Percentiles rank a stretch among this genome's conserved stretches.
phyloP scores from a whole-genome alignment of 1,140 invertebrate genomes.

The Atta colombica region DNA sequence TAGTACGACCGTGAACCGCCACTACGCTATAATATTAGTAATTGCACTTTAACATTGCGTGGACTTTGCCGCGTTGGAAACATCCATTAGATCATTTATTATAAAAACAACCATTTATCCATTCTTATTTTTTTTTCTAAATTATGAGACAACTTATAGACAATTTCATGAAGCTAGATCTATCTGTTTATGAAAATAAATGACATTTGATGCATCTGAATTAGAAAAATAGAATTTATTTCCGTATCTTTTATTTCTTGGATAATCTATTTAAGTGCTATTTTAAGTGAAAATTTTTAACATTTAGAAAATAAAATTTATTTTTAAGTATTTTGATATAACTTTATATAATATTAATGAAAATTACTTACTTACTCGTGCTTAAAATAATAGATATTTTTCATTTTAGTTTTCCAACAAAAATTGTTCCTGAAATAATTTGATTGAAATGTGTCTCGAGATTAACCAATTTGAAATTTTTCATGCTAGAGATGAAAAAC shows the following conservation, averaged over 20 bases:
- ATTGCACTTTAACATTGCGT: not conserved
- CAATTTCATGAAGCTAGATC: not conserved
- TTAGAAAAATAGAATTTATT: too few relatives aligned
- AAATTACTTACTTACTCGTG: not conserved
- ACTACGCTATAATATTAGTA: not conserved
- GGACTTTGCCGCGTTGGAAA: not conserved
- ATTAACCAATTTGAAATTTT: conserved; percentile 16
- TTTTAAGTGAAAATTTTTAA: not conserved
- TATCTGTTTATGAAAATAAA: not conserved
- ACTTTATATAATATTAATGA: not conserved
- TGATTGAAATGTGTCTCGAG: not conserved
- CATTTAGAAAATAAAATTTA: not conserved
- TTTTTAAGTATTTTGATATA: not conserved
- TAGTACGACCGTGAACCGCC: not conserved
- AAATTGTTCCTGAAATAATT: not conserved
- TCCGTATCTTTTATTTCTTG: not conserved
- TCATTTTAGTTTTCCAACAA: not conserved
- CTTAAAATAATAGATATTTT: not conserved
- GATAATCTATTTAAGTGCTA: not conserved
- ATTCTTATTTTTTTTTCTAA: conserved; percentile 2
- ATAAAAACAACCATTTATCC: not conserved
- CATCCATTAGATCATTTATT: not conserved
- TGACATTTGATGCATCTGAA: not conserved
- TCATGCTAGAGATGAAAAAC: not conserved
- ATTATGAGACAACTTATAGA: not conserved